Evolutionary conservation across 1,140 invertebrate genomes (phyloP), one percentile per base, ranked within the genome.

Genomic region (Nephila pilipes): DNA sequence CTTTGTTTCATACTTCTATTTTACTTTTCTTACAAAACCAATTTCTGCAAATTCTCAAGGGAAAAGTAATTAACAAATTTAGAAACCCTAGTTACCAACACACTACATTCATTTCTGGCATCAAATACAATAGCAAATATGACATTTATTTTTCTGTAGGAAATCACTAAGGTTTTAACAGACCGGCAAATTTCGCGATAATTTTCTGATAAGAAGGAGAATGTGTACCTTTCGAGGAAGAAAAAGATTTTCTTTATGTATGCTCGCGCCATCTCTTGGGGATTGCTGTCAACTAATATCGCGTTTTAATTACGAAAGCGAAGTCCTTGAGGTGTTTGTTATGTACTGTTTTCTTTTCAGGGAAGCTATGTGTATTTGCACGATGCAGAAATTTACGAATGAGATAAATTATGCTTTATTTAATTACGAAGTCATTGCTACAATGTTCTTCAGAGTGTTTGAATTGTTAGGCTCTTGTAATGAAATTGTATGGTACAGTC

Each of bases 221-320:
- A 46, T 46, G 46, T 46, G 36, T 4, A 36, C 18, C 69, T 36
- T 75, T 75, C 5, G 69, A 16, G 65, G 25, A 16, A 29, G 29
- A 75, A 10, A 46, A 46, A 46, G 16, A 20, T 18, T 75, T 75
- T 75, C 69, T 36, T 75, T 29, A 75, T 22, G 80, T 20, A 81
- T 54, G 38, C 80, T 81, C 38, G 80, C 80, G 80, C 80, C 80
- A 81, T 81, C 80, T 81, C 38, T 81, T 81, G 80, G 80, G 80
- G 12, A 81, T 32, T 75, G 69, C 29, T 75, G 69, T 75, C 69
- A 75, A 75, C 69, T 32, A 2, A 32, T 32, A 32, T 75, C 14
- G 29, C 32, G 25, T 75, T 75, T 36, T 75, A 75, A 75, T 75
- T 75, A 75, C 25, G 29, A 32, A 65, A 65, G 10, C 6, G 22